Evolutionary conservation across 2,113 vertebrate genomes (phyloP).

Genomic region (Amazona guildingii): DNA sequence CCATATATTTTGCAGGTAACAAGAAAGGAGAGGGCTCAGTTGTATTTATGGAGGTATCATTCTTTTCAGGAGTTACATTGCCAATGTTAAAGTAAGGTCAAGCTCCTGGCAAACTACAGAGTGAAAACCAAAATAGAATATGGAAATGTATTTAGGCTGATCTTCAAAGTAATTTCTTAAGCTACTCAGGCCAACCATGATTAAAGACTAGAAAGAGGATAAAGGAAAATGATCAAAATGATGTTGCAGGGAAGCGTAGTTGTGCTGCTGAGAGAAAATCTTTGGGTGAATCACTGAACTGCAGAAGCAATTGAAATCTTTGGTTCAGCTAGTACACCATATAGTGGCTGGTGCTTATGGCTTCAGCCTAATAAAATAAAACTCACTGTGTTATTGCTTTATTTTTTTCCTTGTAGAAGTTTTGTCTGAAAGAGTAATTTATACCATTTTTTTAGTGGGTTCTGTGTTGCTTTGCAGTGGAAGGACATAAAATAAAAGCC

Average conservation of each 20-base stretch:
- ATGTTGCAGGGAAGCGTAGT: background rate
- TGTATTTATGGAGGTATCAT: accelerated
- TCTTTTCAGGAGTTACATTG: background rate
- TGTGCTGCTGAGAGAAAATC: background rate
- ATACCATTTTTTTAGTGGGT: background rate
- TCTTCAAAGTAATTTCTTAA: background rate
- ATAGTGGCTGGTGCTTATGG: background rate
- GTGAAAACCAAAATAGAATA: background rate
- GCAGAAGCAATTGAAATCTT: background rate
- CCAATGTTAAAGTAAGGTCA: background rate
- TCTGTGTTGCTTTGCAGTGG: background rate
- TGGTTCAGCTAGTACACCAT: background rate
- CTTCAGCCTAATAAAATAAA: conserved; percentile 20
- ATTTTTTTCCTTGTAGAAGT: background rate
- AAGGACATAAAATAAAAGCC: background rate
- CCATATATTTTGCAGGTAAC: background rate
- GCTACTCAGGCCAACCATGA: background rate
- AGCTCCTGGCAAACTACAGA: background rate
- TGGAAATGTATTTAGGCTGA: background rate
- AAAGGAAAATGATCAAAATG: background rate
- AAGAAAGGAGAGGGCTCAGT: background rate
- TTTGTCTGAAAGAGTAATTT: background rate
- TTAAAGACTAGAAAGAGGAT: background rate
- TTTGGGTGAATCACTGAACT: background rate
- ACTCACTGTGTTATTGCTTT: background rate